These are phyloP conservation scores for Furcula furcula DNA, from an alignment of 2,888 invertebrate genomes.

Conservation along the genomic window DNA sequence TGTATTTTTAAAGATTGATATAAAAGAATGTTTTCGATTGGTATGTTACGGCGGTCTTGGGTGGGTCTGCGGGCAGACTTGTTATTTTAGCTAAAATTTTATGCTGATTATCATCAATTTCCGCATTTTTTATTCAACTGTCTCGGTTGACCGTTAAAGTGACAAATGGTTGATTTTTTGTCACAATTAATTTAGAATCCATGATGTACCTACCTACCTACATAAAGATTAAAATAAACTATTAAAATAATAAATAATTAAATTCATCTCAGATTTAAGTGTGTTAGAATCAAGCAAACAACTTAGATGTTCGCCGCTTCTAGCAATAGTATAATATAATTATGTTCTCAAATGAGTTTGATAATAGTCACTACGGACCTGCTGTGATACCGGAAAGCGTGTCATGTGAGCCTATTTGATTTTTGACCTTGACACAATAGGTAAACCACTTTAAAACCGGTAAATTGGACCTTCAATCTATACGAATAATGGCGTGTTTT, in stretches of 20 bases:
- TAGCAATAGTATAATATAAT: slow-evolving; percentile 2
- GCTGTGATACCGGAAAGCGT: background rate
- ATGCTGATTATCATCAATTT: slow-evolving; percentile 13
- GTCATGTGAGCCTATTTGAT: too few species aligned
- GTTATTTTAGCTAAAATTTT: slow-evolving; percentile 17
- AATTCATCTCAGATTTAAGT: slow-evolving; percentile 5
- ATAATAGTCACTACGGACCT: background rate
- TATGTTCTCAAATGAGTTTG: background rate
- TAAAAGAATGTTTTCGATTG: background rate
- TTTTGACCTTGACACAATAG: too few species aligned
- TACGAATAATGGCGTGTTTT: too few species aligned
- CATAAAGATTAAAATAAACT: slow-evolving; percentile 5
- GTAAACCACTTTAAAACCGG: too few species aligned
- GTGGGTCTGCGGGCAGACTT: slow-evolving; percentile 12
- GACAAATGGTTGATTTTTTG: slow-evolving; percentile 2
- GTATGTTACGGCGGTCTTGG: background rate
- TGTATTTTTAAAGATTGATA: background rate
- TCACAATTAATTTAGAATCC: background rate
- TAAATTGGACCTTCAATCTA: too few species aligned
- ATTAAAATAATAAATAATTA: slow-evolving; percentile 6
- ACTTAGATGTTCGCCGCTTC: slow-evolving; percentile 3
- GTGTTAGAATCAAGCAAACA: slow-evolving; percentile 1
- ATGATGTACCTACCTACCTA: slow-evolving; percentile 1
- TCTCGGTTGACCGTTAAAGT: background rate
- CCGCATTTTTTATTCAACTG: slow-evolving; percentile 5